Base-by-base conservation (phyloP, 2,888 invertebrate genomes). In the Coecobrya sp. region DNA sequence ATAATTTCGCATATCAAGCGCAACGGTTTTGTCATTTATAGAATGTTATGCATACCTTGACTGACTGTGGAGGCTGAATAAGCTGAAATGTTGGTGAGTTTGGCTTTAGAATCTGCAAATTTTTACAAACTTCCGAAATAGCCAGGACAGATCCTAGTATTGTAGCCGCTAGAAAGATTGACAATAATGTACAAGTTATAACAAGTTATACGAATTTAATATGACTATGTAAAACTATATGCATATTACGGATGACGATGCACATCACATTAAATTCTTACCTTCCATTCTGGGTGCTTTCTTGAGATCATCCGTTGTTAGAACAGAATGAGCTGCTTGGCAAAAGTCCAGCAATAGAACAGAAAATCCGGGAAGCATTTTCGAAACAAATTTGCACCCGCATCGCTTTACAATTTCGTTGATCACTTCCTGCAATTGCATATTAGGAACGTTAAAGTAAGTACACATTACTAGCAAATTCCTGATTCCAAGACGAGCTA, bases 331-430 rank as follows among this genome's bases (percentile, higher is more conserved):
- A 94, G 98, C 98, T 10, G 99, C 99, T 95, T 98, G 98, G 52
- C 99, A 97, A 95, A 99, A 97, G 96, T 99, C 99, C 87, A 98
- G 96, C 82, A 98, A 96, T 0, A 99, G 96, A 87, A 99, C 96
- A 0, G 98, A 98, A 95, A 98, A 98, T 0, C 99, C 99, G 62
- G 98, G 98, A 70, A 99, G 96, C 93, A 98, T 97, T 49, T 98
- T 96, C 65, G 98, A 98, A 94, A 99, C 97, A 95, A 99, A 98
- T 86, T 98, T 96, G 16, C 98, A 97, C 30, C 98, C 98, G 95
- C 98, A 96, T 95, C 97, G 97, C 95, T 97, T 97, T 19, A 99
- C 96, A 85, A 98, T 97, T 4, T 97, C 97, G 96, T 98, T 98
- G 73, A 98, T 97, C 79, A 98, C 97, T 92, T 97, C 97, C 95